Percentiles rank a stretch among this genome's conserved stretches.
Evolutionary conservation across 2,888 invertebrate genomes (phyloP).

Genomic region (Mayetiola destructor): DNA sequence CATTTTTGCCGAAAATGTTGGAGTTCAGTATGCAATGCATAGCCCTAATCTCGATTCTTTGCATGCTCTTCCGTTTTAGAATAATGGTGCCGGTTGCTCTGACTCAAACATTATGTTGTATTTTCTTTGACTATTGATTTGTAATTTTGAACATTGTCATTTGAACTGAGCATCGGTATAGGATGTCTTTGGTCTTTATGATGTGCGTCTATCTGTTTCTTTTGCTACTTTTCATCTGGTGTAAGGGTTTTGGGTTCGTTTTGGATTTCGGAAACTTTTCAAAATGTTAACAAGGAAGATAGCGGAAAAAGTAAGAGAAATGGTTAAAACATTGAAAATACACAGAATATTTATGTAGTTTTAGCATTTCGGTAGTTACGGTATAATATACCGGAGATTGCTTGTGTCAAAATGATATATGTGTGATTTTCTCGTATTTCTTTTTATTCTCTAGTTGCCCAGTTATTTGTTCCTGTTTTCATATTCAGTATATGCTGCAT

Average conservation of each 20-base stretch:
- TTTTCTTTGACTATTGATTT: conserved; percentile 12
- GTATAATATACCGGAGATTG: conserved; percentile 13
- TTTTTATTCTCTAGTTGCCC: too few relatives aligned
- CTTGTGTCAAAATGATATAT: conserved; percentile 12
- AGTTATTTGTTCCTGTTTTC: too few relatives aligned
- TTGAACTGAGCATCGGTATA: neutral
- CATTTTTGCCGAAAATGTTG: neutral
- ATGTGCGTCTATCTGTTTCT: neutral
- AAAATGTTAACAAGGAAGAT: too few relatives aligned
- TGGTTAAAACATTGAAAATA: neutral
- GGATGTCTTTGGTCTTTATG: neutral
- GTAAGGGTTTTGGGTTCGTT: too few relatives aligned
- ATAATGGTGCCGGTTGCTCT: neutral
- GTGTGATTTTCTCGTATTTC: neutral
- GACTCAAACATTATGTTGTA: conserved; percentile 1
- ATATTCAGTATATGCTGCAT: too few relatives aligned
- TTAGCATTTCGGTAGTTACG: neutral
- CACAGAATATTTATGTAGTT: conserved; percentile 11
- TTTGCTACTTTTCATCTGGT: too few relatives aligned
- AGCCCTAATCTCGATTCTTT: too few relatives aligned
- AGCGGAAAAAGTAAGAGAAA: neutral
- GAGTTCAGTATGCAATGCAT: neutral
- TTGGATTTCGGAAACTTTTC: too few relatives aligned
- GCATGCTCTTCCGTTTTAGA: neutral
- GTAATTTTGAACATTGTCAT: conserved; percentile 11